A percentile compares a stretch with the other conserved stretches of the same genome.
Conservation (phyloP, 1,140 invertebrate genomes). For the Choristoneura fumiferana region DNA sequence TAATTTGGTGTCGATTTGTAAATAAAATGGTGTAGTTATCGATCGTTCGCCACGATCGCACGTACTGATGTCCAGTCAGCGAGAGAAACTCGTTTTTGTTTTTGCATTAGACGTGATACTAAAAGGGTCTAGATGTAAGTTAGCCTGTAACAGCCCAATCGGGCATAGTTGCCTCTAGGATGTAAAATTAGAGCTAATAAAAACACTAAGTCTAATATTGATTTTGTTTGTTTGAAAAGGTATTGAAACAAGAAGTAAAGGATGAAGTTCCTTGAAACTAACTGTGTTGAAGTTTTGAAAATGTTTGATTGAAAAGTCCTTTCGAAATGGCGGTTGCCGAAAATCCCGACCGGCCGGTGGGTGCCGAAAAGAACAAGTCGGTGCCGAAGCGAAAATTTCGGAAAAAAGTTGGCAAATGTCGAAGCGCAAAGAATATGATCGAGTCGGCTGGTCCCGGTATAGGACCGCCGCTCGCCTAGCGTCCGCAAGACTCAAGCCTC, state of each 20-base stretch:
- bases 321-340: slow-evolving; percentile 64
- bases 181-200: slow-evolving; percentile 72
- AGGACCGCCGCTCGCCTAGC: too few species aligned
- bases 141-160: slow-evolving; percentile 47
- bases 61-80: slow-evolving; percentile 31
- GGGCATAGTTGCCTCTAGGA: slow-evolving; percentile 55
- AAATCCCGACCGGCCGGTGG: slow-evolving; percentile 50
- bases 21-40: slow-evolving; percentile 28
- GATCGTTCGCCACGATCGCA: slow-evolving; percentile 22
- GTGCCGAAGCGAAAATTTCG: slow-evolving; percentile 46
- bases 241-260: slow-evolving; percentile 80
- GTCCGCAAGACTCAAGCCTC: slow-evolving; percentile 47
- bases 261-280: slow-evolving; percentile 79
- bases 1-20: slow-evolving; percentile 34
- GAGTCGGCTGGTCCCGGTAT: slow-evolving; percentile 25
- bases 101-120: slow-evolving; percentile 34
- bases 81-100: slow-evolving; percentile 33
- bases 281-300: slow-evolving; percentile 77
- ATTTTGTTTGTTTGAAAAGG: slow-evolving; percentile 80
- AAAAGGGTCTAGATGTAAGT: slow-evolving; percentile 60
- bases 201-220: slow-evolving; percentile 78
- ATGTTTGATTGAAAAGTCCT: slow-evolving; percentile 66
- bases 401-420: slow-evolving; percentile 36
- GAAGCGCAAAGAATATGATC: slow-evolving; percentile 71
- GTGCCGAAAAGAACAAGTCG: slow-evolving; percentile 45